These are phyloP conservation scores for Saccostrea cuccullata DNA, from an alignment of 1,140 invertebrate genomes.

Conservation along the genomic window DNA sequence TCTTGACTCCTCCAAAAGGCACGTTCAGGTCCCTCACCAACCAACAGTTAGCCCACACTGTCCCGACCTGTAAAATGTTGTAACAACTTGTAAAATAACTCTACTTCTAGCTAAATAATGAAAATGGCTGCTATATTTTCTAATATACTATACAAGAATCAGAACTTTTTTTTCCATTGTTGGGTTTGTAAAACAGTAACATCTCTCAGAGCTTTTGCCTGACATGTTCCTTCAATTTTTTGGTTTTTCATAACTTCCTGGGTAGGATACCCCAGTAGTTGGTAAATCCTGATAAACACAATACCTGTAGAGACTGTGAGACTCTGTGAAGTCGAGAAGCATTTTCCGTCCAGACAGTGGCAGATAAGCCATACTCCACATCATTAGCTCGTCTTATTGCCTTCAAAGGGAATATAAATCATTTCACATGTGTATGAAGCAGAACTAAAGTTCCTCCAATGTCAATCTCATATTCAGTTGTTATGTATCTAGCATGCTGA, in stretches of 20 bases:
- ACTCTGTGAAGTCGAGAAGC: conserved; percentile 79
- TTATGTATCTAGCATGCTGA: too few species aligned
- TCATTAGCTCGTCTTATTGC: conserved; percentile 80
- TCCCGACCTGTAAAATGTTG: conserved; percentile 79
- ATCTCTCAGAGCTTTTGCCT: too few species aligned
- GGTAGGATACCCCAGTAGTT: neutral
- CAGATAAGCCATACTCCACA: conserved; percentile 81
- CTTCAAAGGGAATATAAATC: conserved; percentile 53
- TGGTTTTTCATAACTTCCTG: neutral
- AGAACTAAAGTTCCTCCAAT: neutral
- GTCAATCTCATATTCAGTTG: neutral
- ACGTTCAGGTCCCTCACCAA: conserved; percentile 81
- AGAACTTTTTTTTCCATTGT: too few species aligned
- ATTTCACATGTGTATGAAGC: neutral
- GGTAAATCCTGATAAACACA: neutral
- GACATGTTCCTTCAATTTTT: too few species aligned
- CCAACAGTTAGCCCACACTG: conserved; percentile 84
- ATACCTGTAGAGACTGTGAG: conserved; percentile 78
- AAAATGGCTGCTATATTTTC: too few species aligned
- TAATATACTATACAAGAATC: too few species aligned
- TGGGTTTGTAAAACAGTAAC: too few species aligned
- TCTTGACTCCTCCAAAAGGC: conserved; percentile 84
- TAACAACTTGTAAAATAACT: neutral
- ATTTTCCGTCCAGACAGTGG: conserved; percentile 80
- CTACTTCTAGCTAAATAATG: too few species aligned